Percentiles rank a stretch among this genome's conserved stretches.
Conservation (phyloP, 2,888 invertebrate species). For the Drosophila suboccidentalis region DNA sequence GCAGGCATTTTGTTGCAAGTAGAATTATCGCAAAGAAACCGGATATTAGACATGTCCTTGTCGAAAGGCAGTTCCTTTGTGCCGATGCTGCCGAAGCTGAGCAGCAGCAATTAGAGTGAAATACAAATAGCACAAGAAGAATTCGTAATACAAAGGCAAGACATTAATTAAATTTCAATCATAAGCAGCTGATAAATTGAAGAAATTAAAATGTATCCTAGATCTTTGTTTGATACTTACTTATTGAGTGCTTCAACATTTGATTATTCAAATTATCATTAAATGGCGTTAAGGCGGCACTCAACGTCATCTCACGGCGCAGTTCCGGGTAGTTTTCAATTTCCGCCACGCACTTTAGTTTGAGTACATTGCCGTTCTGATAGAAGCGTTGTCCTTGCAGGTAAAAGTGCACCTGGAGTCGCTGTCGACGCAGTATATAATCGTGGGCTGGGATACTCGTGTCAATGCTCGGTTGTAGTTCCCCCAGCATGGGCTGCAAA, state of each 20-base stretch:
- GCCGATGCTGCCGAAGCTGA: constrained; percentile 50
- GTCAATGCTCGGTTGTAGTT: constrained; percentile 84
- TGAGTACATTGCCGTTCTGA: constrained; percentile 80
- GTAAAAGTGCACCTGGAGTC: constrained; percentile 84
- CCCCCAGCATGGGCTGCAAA: constrained; percentile 81
- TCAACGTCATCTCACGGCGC: constrained; percentile 82
- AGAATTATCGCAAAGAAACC: constrained; percentile 68
- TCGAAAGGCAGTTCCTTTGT: constrained; percentile 38
- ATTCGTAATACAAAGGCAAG: constrained; percentile 1
- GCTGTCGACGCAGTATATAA: constrained; percentile 83
- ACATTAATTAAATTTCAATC: neutral
- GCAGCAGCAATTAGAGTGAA: neutral
- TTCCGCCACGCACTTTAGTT: constrained; percentile 85
- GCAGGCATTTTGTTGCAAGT: constrained; percentile 53
- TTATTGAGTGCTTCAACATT: constrained; percentile 83
- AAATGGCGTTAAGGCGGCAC: constrained; percentile 81
- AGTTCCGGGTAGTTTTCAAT: constrained; percentile 84
- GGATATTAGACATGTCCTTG: constrained; percentile 57
- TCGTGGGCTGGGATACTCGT: constrained; percentile 84
- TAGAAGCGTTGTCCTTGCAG: constrained; percentile 84
- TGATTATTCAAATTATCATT: constrained; percentile 84
- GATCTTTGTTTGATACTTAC: constrained; percentile 52
- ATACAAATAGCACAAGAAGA: neutral
- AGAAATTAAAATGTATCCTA: neutral
- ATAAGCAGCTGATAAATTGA: neutral